Evolutionary conservation across 1,140 invertebrate genomes (phyloP), one percentile per base, ranked within the genome.

Genomic region (Homalodisca vitripennis): DNA sequence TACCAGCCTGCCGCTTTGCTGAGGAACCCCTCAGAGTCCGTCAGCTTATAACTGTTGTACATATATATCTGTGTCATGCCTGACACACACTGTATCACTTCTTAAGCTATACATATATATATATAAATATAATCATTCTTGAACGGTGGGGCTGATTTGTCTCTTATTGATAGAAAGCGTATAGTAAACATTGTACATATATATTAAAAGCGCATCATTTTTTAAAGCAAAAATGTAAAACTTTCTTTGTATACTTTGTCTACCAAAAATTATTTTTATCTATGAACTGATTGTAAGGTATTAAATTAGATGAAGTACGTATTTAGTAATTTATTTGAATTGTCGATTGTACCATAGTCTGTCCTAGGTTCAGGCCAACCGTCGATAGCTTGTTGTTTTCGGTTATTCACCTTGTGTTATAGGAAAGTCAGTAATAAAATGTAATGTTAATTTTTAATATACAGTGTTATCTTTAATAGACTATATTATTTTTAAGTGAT

Each of bases 191-290:
- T 66, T 60, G 55, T 60, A 60, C 27, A 46, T 66, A 66, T 24
- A 64, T 66, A 66, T 46, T 47, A 30, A 66, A 47, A 66, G 32
- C 63, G 63, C 63, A 47, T 66, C n/a, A 66, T 66, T 66, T 66
- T 46, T 46, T 46, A 66, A 66, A 64, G 34, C 6, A n/a, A 27
- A 60, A 60, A 60, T 26, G 32, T 66, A 46, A 46, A 46, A 66
- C 26, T 66, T 66, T 66, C 22, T 47, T 66, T 66, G 41, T 46
- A 41, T 66, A 66, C 41, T 66, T 66, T 66, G 63, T 66, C 63
- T 46, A 66, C 63, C 63, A 47, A 66, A 66, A 64, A 66, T 46
- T 46, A 46, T 46, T 27, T 41, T 66, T 66, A 27, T 66, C 32
- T 46, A 46, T 46, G 22, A 66, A 47, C 24, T 66, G 63, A 46